Evolutionary conservation across 2,888 invertebrate species (phyloP).

Genomic region (Theristus sp.): DNA sequence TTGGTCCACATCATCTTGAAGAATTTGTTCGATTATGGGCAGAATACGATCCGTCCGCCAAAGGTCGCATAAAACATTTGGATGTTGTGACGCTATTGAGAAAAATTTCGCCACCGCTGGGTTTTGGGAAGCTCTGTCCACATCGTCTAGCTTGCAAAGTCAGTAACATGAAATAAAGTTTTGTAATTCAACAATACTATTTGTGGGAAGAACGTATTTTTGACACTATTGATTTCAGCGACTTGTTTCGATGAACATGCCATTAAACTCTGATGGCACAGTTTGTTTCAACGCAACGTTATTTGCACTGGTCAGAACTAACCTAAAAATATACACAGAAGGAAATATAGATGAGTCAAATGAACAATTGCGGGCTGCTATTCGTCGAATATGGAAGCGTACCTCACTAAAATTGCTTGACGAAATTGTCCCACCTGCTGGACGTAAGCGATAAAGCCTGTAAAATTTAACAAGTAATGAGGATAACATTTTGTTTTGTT

Average conservation of each 20-base stretch:
- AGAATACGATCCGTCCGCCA: conserved; percentile 98
- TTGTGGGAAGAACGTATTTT: too few relatives aligned
- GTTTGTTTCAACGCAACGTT: conserved; percentile 95
- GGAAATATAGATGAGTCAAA: conserved; percentile 81
- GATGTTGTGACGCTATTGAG: conserved; percentile 92
- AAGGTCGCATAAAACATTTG: conserved; percentile 93
- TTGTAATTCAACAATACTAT: too few relatives aligned
- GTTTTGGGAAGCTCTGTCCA: conserved; percentile 96
- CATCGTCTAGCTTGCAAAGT: conserved; percentile 95
- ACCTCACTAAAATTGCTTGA: conserved; percentile 83
- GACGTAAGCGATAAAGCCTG: too few relatives aligned
- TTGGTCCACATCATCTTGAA: conserved; percentile 97
- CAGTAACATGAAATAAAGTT: not conserved
- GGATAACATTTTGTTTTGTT: too few relatives aligned
- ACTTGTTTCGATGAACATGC: conserved; percentile 99
- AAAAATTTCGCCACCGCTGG: conserved; percentile 94
- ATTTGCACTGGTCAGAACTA: conserved; percentile 94
- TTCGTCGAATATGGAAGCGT: conserved; percentile 92
- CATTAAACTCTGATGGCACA: conserved; percentile 91
- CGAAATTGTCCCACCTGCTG: conserved; percentile 93
- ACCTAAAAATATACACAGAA: conserved; percentile 83
- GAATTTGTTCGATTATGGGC: conserved; percentile 98
- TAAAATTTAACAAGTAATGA: too few relatives aligned
- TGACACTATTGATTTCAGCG: conserved; percentile 46
- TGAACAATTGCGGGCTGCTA: conserved; percentile 72